Conservation (phyloP, 2,797 vertebrate species). For the Danionella dracula region DNA sequence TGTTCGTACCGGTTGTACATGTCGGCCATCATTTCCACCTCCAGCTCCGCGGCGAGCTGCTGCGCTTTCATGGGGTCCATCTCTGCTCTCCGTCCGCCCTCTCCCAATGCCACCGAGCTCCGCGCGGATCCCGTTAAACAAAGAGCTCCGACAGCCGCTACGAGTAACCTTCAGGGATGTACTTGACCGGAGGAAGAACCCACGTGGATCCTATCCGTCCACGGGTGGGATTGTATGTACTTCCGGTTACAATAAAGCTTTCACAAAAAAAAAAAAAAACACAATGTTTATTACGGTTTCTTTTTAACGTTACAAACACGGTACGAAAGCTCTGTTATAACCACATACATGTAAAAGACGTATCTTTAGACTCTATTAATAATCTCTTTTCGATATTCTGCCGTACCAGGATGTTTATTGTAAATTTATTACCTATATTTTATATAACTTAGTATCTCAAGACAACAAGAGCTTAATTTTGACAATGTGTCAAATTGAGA, state of each 20-base stretch:
- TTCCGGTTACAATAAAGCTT: slow-evolving; percentile 66
- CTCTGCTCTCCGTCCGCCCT: neutral
- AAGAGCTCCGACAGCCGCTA: slow-evolving; percentile 4
- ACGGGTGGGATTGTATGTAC: neutral
- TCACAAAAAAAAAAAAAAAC: too few species aligned
- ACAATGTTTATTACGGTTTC: too few species aligned
- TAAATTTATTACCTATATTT: too few species aligned
- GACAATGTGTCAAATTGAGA: too few species aligned
- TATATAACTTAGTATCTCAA: too few species aligned
- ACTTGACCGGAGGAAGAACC: slow-evolving; percentile 36
- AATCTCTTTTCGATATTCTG: too few species aligned
- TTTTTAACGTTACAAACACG: too few species aligned
- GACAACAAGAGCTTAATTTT: too few species aligned
- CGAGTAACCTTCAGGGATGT: slow-evolving; percentile 55
- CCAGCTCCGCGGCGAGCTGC: slow-evolving; percentile 91
- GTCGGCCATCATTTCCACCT: slow-evolving; percentile 98
- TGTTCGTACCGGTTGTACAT: slow-evolving; percentile 90
- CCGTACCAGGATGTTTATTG: too few species aligned
- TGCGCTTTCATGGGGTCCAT: slow-evolving; percentile 94
- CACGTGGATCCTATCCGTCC: slow-evolving; percentile 47
- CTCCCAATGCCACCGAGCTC: neutral
- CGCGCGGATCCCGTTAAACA: neutral
- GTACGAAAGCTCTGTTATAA: too few species aligned
- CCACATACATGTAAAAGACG: too few species aligned
- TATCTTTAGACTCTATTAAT: too few species aligned